Base-by-base conservation (phyloP, 2,797 vertebrate genomes). In the Cyprinella venusta region DNA sequence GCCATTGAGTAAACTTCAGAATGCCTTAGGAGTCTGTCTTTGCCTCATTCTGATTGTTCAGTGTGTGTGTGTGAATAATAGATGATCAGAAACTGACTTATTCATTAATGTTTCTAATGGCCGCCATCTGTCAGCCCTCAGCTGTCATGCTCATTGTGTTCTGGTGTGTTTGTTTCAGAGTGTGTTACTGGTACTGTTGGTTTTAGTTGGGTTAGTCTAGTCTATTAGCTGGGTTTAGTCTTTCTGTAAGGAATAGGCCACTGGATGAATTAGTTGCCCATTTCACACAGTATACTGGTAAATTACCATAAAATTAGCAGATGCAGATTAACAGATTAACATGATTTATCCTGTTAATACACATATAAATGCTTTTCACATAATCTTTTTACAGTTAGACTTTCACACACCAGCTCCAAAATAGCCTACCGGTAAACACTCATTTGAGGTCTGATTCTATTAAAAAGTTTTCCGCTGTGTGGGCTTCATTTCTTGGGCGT, bases 51-150 rank as follows among this genome's bases (percentile, higher is more conserved):
- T 54, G 50, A 56, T 54, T n/a, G 50, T 74, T 56, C 18, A 38
- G 87, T 86, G 88, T 95, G 87, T 42, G 40, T 87, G 87, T 86
- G 89, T 95, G 87, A 94, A 95, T 94, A 94, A 95, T 95, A 86
- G 61, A 95, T 94, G 91, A 79, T 86, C 87, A 81, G 79, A 86
- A 85, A 50, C 90, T 95, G 89, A 94, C 92, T 95, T 91, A 95
- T 94, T 95, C 80, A 94, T 92, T 84, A 93, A 89, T 87, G 67
- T 84, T 88, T 89, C 91, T 87, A 90, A 91, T 90, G 89, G 85
- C 65, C 48, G 56, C 86, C 88, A 88, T 91, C 87, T 92, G 88
- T 91, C 86, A 82, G 86, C 74, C 71, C 79, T 18, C 42, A 76
- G 74, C 63, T 56, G n/a, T 64, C 40, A n/a, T 63, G 56, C 36